Conservation (phyloP, 1,140 invertebrate species). For the Hycleus phaleratus region DNA sequence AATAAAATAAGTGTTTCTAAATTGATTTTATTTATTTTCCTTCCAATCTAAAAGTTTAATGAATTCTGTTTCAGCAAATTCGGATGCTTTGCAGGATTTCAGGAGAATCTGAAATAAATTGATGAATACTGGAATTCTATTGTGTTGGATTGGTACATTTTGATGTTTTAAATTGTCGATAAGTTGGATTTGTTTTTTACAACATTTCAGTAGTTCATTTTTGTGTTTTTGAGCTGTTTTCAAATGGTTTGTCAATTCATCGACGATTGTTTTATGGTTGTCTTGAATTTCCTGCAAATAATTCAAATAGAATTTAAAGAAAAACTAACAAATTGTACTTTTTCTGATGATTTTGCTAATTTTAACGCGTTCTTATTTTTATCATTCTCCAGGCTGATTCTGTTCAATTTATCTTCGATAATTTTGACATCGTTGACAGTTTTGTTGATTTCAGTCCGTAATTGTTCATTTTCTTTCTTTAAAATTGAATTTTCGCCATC, state of each 20-base stretch:
- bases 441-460: slow-evolving; percentile 44
- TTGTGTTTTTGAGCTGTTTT: slow-evolving; percentile 45
- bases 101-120: slow-evolving; percentile 39
- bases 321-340: slow-evolving; percentile 32
- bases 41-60: slow-evolving; percentile 42
- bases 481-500: slow-evolving; percentile 40
- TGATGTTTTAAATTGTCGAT: slow-evolving; percentile 49
- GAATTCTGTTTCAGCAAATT: slow-evolving; percentile 43
- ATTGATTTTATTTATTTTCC: slow-evolving; percentile 18
- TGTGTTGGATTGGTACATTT: slow-evolving; percentile 36
- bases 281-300: slow-evolving; percentile 42
- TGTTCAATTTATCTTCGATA: slow-evolving; percentile 42
- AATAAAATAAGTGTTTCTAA: slow-evolving; percentile 3
- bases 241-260: slow-evolving; percentile 36
- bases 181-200: slow-evolving; percentile 46
- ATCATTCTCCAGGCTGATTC: slow-evolving; percentile 44
- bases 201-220: slow-evolving; percentile 43
- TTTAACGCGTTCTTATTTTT: slow-evolving; percentile 41
- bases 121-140: background rate
- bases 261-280: slow-evolving; percentile 40
- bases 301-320: slow-evolving; percentile 8
- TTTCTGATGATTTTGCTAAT: slow-evolving; percentile 43
- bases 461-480: slow-evolving; percentile 44
- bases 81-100: slow-evolving; percentile 38
- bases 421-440: slow-evolving; percentile 35